Conservation (phyloP, 1,140 invertebrate genomes). For the Bombus picipes region DNA sequence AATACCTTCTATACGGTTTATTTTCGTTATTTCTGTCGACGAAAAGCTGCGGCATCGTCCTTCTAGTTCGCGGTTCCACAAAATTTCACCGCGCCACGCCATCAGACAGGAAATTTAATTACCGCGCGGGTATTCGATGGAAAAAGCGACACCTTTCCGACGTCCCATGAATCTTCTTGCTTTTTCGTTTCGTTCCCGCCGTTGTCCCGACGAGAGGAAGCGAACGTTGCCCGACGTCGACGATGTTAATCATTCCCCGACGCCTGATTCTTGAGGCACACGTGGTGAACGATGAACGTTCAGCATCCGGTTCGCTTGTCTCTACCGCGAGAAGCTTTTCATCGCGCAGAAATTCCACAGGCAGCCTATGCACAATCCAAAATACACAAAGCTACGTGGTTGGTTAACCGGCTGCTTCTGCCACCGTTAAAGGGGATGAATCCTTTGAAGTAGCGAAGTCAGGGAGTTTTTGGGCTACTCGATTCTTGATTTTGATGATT, state of each 20-base stretch:
- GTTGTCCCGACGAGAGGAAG: not conserved
- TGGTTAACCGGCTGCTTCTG: constrained; percentile 63
- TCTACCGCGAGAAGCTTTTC: constrained; percentile 45
- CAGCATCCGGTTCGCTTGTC: constrained; percentile 30
- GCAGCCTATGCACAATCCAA: constrained; percentile 64
- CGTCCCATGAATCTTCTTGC: constrained; percentile 13
- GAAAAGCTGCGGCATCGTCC: not conserved
- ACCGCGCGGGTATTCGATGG: not conserved
- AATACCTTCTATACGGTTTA: not conserved
- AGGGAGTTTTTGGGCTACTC: not conserved
- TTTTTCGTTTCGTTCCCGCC: constrained; percentile 3
- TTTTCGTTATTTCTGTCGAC: not conserved
- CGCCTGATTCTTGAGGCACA: constrained; percentile 55
- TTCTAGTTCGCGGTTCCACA: not conserved
- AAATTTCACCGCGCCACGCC: not conserved
- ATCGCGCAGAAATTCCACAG: constrained; percentile 66
- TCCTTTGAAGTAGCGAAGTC: constrained; percentile 9
- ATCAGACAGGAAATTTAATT: constrained; percentile 40
- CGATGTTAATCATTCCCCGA: constrained; percentile 45
- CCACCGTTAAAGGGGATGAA: constrained; percentile 68
- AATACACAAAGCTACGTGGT: constrained; percentile 69
- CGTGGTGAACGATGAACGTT: constrained; percentile 39
- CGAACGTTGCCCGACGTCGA: not conserved
- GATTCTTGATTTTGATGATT: not conserved
- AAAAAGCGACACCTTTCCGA: not conserved